Evolutionary conservation across 2,888 invertebrate genomes (phyloP), one percentile per base, ranked within the genome.

Genomic region (Phasia obesa): DNA sequence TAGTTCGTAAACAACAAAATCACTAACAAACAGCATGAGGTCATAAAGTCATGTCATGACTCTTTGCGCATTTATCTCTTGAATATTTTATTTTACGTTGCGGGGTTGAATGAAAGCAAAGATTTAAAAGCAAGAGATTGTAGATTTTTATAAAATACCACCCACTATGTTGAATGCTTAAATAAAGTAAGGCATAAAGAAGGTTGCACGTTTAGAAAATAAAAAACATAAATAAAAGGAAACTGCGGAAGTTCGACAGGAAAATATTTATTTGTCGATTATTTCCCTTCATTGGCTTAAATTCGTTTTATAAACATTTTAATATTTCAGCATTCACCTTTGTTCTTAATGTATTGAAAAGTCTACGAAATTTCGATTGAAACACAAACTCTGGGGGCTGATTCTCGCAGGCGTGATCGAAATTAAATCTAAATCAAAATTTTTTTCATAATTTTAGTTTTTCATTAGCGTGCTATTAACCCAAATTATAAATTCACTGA

Each of bases 261-360:
- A 88, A 88, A 87, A 87, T 88, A 87, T 89, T 89, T 87, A 88
- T 89, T 88, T 88, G 88, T 88, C 81, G 87, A 87, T 89, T 89
- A 88, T 89, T 90, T 90, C 89, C 90, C 89, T 87, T 88, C 75
- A 49, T 65, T 67, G 74, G 49, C 53, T 65, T 19, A 11, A 49
- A 19, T 49, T 35, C 4, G 3, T 6, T 5, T 6, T 27, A 27
- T 3, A 6, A 3, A 27, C 6, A 27, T 27, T 3, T 27, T 27
- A 27, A 27, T n/a, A n/a, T n/a, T n/a, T n/a, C n/a, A 27, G 27
- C 27, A 27, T 27, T 27, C 6, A 27, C 27, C 27, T n/a, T n/a
- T n/a, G n/a, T n/a, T n/a, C n/a, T n/a, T n/a, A n/a, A n/a, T n/a
- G n/a, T n/a, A n/a, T n/a, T n/a, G n/a, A n/a, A n/a, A n/a, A n/a